Evolutionary conservation across 2,113 vertebrate genomes (phyloP), one percentile per base, ranked within the genome.

Genomic region (Pteronura brasiliensis): DNA sequence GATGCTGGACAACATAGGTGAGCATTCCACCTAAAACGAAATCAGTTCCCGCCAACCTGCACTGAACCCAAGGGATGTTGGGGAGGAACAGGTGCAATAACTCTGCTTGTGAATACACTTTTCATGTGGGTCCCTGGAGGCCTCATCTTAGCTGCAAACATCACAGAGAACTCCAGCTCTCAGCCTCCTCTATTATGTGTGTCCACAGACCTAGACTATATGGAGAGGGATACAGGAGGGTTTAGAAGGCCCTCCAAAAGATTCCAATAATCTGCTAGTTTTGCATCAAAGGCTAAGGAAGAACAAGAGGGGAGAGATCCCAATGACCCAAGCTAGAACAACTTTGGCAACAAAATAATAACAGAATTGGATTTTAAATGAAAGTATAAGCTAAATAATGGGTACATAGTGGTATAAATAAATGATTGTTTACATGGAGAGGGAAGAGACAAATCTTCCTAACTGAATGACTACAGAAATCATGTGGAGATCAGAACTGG

Each of bases 41-140:
- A 44, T 42, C 1, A 0, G 13, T 23, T 11, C 18, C 72, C 69
- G 36, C 34, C 6, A 13, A 47, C 20, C 15, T 82, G 20, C 14
- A 4, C 8, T 71, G 31, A 55, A 8, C 27, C 20, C 29, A 18
- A 6, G 6, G 49, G 14, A 57, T 61, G 23, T 4, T 8, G 14
- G 8, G 3, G 3, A 39, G 3, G 8, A 27, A 31, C 23, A 29
- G 4, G 23, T 15, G 11, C 1, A 3, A 1, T 25, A 23, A 1
- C 10, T 42, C 11, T 49, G 8, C 6, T 7, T 29, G 23, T 18
- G 17, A 55, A 55, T 39, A 36, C 67, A 36, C 39, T 81, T 69
- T 57, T 90, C 25, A 14, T 14, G 44, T n/a, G 14, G 7, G 20
- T 25, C 2, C 17, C 63, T 21, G 7, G 15, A 67, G 13, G 7